Conservation (phyloP, 2,888 invertebrate genomes). For the Hypsopygia costalis region DNA sequence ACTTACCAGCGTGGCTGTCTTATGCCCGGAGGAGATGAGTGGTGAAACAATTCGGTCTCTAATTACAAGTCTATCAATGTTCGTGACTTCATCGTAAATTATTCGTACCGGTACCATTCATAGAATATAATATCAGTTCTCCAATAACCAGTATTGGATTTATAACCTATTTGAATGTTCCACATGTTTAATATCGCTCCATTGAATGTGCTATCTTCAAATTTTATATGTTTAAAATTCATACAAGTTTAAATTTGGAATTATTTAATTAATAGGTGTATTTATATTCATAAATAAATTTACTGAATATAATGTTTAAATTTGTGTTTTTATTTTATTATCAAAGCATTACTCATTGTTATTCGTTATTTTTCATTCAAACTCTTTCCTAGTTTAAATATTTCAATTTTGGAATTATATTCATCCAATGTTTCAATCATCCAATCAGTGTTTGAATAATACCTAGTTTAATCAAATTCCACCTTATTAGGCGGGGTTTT, state of each 20-base stretch:
- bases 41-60: conserved; percentile 82
- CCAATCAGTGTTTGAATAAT: conserved; percentile 17
- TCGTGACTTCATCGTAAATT: conserved; percentile 41
- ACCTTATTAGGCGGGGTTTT: neutral
- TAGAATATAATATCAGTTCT: conserved; percentile 10
- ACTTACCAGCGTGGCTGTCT: conserved; percentile 83
- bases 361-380: neutral
- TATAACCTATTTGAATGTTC: conserved; percentile 1
- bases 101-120: conserved; percentile 34
- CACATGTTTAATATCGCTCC: neutral
- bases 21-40: conserved; percentile 97
- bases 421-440: too few species aligned
- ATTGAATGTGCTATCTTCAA: neutral
- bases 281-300: neutral
- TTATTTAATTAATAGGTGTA: neutral
- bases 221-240: neutral
- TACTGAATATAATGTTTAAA: neutral
- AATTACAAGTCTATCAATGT: conserved; percentile 42
- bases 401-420: neutral
- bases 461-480: conserved; percentile 86
- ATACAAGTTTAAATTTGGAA: neutral
- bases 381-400: neutral
- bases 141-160: conserved; percentile 4
- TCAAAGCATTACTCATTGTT: neutral
- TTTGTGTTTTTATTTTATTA: too few species aligned